Percentiles rank a stretch among this genome's conserved stretches.
phyloP scores from a whole-genome alignment of 2,888 invertebrate genomes.

The Charanyca ferruginea region DNA sequence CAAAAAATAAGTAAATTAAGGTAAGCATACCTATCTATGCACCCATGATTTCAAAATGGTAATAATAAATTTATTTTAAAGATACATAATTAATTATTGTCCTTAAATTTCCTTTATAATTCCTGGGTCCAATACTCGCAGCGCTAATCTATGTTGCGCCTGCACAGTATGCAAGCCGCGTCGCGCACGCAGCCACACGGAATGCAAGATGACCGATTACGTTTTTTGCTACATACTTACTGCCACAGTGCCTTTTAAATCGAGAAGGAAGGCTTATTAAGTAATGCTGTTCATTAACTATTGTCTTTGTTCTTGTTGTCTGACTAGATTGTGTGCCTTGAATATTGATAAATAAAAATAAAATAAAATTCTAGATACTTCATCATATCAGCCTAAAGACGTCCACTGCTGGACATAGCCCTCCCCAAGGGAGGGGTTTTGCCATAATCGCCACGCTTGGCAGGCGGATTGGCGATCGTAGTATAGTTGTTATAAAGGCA shows the following conservation, averaged over 20 bases:
- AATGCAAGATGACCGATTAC: slow-evolving; percentile 73
- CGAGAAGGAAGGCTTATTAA: slow-evolving; percentile 41
- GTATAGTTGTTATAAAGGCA: no score
- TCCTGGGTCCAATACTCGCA: slow-evolving; percentile 42
- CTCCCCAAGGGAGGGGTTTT: no score
- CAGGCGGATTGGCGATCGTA: no score
- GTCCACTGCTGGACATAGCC: no score
- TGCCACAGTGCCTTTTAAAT: slow-evolving; percentile 32
- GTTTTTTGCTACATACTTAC: slow-evolving; percentile 56
- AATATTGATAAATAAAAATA: no score
- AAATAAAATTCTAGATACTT: no score
- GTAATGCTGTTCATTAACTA: slow-evolving; percentile 29
- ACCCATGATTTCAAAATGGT: no score
- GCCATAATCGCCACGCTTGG: no score
- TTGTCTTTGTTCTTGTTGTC: slow-evolving; percentile 19
- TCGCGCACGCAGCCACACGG: slow-evolving; percentile 56
- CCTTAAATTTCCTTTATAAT: not conserved
- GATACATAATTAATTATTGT: not conserved
- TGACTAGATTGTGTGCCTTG: not conserved
- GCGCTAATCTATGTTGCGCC: slow-evolving; percentile 62
- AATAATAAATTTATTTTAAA: no score
- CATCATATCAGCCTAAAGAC: no score
- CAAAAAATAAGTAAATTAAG: no score
- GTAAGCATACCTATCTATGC: no score
- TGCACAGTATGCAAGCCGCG: slow-evolving; percentile 60